These are phyloP conservation scores for Hafferia zeledoni DNA, from an alignment of 2,797 vertebrate genomes.

Conservation along the genomic window DNA sequence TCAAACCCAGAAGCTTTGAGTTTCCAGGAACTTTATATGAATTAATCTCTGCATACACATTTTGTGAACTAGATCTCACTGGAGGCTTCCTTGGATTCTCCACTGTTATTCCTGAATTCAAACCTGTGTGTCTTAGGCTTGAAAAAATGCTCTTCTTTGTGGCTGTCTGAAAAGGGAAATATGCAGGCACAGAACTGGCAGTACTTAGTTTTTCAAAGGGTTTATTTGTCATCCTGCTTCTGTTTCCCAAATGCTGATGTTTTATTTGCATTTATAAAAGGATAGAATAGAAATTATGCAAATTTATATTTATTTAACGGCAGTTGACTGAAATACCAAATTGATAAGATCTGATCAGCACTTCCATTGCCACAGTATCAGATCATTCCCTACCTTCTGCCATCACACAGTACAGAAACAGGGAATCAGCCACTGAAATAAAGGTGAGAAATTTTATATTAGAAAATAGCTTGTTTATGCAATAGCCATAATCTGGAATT, in stretches of 20 bases:
- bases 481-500: neutral
- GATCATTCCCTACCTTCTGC: neutral
- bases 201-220: neutral
- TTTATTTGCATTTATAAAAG: slow-evolving; percentile 15
- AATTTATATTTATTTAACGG: slow-evolving; percentile 1
- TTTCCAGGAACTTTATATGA: neutral
- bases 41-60: neutral
- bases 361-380: neutral
- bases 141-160: neutral
- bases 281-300: neutral
- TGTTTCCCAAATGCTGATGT: neutral
- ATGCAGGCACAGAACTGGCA: neutral
- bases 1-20: neutral
- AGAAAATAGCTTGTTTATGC: slow-evolving; percentile 11
- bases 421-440: slow-evolving; percentile 32
- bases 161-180: neutral
- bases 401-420: neutral
- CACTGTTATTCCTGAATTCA: neutral
- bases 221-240: neutral
- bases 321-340: slow-evolving; percentile 8
- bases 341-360: slow-evolving; percentile 7
- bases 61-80: neutral
- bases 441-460: slow-evolving; percentile 12
- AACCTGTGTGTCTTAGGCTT: neutral
- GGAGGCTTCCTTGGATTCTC: neutral